phyloP scores from a whole-genome alignment of 2,797 vertebrate species.

The Phrynocephalus guinanensis region DNA sequence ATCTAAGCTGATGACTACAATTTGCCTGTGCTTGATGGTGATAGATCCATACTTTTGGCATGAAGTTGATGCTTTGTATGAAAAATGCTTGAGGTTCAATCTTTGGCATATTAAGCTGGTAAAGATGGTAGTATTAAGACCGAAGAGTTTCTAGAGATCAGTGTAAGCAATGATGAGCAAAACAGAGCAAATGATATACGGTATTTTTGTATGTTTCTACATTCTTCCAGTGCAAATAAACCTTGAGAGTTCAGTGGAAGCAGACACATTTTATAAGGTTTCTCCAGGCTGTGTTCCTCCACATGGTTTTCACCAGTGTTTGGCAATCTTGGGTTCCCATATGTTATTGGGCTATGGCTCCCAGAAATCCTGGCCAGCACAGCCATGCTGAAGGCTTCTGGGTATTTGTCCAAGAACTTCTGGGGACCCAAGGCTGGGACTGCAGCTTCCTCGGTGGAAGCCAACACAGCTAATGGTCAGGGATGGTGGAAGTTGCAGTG shows the following conservation, averaged over 20 bases:
- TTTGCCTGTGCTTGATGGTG: neutral
- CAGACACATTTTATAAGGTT: neutral
- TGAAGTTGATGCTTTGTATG: neutral
- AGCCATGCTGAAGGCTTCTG: neutral
- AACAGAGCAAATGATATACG: neutral
- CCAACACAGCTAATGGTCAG: neutral
- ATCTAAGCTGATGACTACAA: no score
- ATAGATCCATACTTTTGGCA: neutral
- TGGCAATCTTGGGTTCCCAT: no score
- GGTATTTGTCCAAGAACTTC: no score
- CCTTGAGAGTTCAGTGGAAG: neutral
- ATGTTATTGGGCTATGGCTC: no score
- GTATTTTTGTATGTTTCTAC: neutral
- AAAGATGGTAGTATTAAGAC: neutral
- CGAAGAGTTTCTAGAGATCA: neutral
- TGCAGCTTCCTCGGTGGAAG: neutral
- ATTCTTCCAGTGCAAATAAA: neutral
- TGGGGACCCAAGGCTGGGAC: no score
- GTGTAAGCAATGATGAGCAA: neutral
- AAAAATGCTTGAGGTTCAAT: neutral
- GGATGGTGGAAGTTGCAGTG: neutral
- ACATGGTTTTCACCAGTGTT: neutral
- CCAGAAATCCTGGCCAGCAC: neutral
- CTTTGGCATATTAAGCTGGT: neutral
- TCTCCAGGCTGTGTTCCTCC: neutral